Conservation (phyloP, 1,140 invertebrate species). For the Lasaia peninsularis region DNA sequence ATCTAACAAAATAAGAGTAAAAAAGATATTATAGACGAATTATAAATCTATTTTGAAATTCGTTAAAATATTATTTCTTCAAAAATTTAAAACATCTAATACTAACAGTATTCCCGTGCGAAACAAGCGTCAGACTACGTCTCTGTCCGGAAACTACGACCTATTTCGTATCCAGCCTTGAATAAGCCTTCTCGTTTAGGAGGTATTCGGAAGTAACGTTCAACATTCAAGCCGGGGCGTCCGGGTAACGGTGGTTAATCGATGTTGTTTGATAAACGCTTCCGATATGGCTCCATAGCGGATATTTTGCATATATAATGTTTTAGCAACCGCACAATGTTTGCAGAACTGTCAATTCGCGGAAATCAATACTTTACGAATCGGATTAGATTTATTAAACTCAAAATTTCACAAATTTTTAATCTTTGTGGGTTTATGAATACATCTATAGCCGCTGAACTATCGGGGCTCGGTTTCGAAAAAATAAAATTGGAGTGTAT, state of each 20-base stretch:
- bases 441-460: too few relatives aligned
- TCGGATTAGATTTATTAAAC: neutral
- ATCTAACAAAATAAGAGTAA: too few relatives aligned
- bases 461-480: too few relatives aligned
- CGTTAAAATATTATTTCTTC: neutral
- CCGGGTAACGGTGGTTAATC: conserved; percentile 6
- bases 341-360: neutral
- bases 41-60: too few relatives aligned
- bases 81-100: too few relatives aligned
- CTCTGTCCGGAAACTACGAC: conserved; percentile 2
- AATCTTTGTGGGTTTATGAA: too few relatives aligned
- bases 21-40: too few relatives aligned
- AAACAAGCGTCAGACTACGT: neutral
- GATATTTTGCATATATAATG: neutral
- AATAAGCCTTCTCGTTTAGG: conserved; percentile 1
- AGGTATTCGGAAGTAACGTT: conserved; percentile 6
- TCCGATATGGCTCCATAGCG: conserved; percentile 1
- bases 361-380: neutral
- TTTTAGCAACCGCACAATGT: neutral
- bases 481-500: too few relatives aligned
- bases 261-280: conserved; percentile 2
- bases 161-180: conserved; percentile 7
- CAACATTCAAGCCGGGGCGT: conserved; percentile 1
- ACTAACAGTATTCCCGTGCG: neutral
- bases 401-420: too few relatives aligned